Conservation (phyloP, 2,797 vertebrate species). For the Poecile montanus region DNA sequence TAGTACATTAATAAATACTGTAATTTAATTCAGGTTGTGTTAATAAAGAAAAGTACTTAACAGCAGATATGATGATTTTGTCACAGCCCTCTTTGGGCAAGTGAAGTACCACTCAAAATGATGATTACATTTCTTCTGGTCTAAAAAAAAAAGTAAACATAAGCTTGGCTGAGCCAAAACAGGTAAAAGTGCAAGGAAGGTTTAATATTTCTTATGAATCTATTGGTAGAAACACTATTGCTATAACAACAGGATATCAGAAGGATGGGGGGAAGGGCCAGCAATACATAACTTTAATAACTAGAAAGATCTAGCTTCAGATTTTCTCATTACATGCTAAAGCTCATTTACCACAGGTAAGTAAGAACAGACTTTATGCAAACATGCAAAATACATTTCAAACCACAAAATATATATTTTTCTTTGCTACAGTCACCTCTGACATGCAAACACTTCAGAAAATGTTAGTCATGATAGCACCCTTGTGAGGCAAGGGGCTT, state of each 20-base stretch:
- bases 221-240: background rate
- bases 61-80: background rate
- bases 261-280: background rate
- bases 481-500: background rate
- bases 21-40: background rate
- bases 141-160: background rate
- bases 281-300: background rate
- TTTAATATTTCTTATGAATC: background rate
- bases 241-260: conserved; percentile 21
- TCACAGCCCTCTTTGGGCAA: background rate
- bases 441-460: background rate
- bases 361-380: background rate
- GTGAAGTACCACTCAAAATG: background rate
- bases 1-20: background rate
- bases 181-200: background rate
- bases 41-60: background rate
- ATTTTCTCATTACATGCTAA: background rate
- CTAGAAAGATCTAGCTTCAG: background rate
- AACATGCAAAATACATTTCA: background rate
- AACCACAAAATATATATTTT: background rate
- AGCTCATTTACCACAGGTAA: background rate
- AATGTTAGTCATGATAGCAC: background rate
- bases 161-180: background rate
- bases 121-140: background rate
- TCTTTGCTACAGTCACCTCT: background rate